Evolutionary conservation across 2,888 invertebrate genomes (phyloP).

Genomic region (Patella ulyssiponensis): DNA sequence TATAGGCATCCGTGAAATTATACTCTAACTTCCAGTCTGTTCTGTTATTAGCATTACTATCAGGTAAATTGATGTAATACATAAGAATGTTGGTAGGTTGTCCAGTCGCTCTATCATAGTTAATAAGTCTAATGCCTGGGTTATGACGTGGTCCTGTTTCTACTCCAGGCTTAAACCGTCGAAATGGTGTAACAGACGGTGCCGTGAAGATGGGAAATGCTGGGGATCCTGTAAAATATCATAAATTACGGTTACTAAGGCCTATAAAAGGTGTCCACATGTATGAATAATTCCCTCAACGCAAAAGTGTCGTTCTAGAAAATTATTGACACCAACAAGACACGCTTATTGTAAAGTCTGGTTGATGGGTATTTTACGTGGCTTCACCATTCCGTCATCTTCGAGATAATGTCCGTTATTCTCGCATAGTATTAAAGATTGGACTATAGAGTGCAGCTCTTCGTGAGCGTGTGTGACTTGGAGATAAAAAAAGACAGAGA

Average conservation of each 20-base stretch:
- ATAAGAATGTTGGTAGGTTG: constrained; percentile 91
- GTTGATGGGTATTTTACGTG: too few species aligned
- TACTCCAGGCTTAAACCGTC: constrained; percentile 73
- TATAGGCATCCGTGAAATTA: constrained; percentile 85
- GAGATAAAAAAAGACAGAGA: too few species aligned
- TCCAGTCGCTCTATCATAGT: constrained; percentile 81
- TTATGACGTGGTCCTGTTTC: constrained; percentile 77
- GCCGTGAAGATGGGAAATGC: constrained; percentile 89
- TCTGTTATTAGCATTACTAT: constrained; percentile 77
- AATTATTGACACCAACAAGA: too few species aligned
- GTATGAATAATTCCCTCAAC: too few species aligned
- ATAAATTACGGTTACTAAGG: neutral
- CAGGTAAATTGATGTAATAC: constrained; percentile 85
- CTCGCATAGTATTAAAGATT: too few species aligned
- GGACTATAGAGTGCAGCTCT: too few species aligned
- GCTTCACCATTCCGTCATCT: too few species aligned
- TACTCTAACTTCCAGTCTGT: constrained; percentile 88
- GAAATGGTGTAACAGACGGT: constrained; percentile 90
- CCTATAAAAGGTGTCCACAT: too few species aligned
- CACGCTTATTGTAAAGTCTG: too few species aligned
- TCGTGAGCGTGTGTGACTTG: too few species aligned
- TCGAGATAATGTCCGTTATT: too few species aligned
- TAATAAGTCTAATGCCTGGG: constrained; percentile 89
- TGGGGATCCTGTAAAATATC: constrained; percentile 76
- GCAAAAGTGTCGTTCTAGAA: too few species aligned